Percentiles rank a stretch among this genome's conserved stretches.
Conservation (phyloP, 1,140 invertebrate genomes). For the Psilanteris sp. region DNA sequence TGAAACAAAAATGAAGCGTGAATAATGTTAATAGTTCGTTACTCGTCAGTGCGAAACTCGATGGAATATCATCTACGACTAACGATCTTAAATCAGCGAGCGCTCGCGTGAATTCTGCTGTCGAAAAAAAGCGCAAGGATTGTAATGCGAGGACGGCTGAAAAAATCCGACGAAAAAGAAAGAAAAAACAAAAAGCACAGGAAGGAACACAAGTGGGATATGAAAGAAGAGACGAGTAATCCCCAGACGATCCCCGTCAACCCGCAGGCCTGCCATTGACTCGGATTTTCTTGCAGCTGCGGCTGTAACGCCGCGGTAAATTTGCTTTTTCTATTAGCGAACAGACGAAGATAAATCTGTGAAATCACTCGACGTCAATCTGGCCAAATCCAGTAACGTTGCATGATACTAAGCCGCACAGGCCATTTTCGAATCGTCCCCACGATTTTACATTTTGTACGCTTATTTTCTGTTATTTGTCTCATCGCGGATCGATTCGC, state of each 20-base stretch:
- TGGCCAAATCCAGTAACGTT: slow-evolving; percentile 45
- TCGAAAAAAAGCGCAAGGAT: slow-evolving; percentile 21
- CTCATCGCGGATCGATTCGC: slow-evolving; percentile 26
- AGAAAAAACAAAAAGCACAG: background rate
- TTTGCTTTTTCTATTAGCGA: slow-evolving; percentile 64
- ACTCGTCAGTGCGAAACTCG: slow-evolving; percentile 5
- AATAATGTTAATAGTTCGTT: slow-evolving; percentile 42
- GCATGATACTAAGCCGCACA: slow-evolving; percentile 34
- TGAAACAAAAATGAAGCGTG: slow-evolving; percentile 43
- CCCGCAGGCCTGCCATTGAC: slow-evolving; percentile 46
- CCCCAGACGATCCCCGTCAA: slow-evolving; percentile 29
- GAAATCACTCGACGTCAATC: slow-evolving; percentile 62
- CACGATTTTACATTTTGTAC: slow-evolving; percentile 42
- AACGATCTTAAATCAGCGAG: slow-evolving; percentile 21
- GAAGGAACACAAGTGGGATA: slow-evolving; percentile 27
- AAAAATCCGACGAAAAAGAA: background rate
- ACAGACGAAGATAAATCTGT: slow-evolving; percentile 59
- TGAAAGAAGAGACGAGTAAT: slow-evolving; percentile 38
- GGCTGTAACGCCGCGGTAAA: slow-evolving; percentile 52
- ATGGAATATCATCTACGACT: background rate
- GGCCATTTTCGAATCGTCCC: slow-evolving; percentile 17
- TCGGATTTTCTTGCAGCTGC: slow-evolving; percentile 59
- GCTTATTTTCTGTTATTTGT: slow-evolving; percentile 45
- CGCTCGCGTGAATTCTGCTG: slow-evolving; percentile 19
- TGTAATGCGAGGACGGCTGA: background rate